Evolutionary conservation across 64 coral and sea anemone genomes (phyloP), one percentile per base, ranked within the genome.

Genomic region (Montipora foliosa): DNA sequence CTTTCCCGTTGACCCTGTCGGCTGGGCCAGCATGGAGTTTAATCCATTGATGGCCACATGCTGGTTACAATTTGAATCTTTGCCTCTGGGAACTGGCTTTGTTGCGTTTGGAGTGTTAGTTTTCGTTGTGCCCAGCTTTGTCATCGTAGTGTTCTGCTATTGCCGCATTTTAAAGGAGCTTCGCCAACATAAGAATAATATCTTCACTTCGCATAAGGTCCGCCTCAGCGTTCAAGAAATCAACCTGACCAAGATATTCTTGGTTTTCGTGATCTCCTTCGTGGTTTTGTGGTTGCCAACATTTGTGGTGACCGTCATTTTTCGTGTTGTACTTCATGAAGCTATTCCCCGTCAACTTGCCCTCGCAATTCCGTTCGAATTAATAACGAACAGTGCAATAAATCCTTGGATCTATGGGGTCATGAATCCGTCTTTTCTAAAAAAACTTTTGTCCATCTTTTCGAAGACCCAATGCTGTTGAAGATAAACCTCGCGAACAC

Each of bases 1-100:
- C 19, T 62, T 93, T 87, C 77, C 90, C 17, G 22, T 72, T 20
- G 83, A 92, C 22, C n/a, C n/a, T 44, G 29, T 44, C 75, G 79
- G 79, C 51, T 81, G 79, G 79, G 79, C 79, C 49, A 24, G 52
- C 10, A 81, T 81, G 79, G 51, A 81, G 20, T 81, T 81, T 21
- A 81, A 19, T 24, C 51, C 79, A 3, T 21, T 11, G 59, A 81
- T 81, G 79, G 79, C 50, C 9, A 25, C 50, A 2, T 81, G 79
- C 11, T 25, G 50, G 11, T 58, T 81, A 11, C 79, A 81, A 29
- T 81, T 81, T 59, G 29, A 57, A n/a, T 81, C 79, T 3, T 59
- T 58, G 79, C 19, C 79, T n/a, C 21, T 19, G 0, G 50, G 59
- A 57, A 59, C 79, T 59, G 79, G 79, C n/a, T 81, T 81, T 11